phyloP scores from a whole-genome alignment of 2,113 vertebrate species.

The Colistium nudipinnis region DNA sequence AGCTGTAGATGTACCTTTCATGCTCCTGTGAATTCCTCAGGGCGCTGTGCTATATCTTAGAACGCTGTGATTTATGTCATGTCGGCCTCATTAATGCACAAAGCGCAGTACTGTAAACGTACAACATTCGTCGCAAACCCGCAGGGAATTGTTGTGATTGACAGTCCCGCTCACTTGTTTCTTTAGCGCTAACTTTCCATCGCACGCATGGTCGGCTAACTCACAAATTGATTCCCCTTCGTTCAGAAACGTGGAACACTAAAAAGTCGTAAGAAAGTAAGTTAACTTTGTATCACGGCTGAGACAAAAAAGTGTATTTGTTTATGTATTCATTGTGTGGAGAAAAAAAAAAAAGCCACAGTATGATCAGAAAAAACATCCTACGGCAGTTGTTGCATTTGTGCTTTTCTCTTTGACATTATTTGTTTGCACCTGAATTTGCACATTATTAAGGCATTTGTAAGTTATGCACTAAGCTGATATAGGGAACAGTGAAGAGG shows the following conservation, averaged over 20 bases:
- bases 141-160: slow-evolving; percentile 16
- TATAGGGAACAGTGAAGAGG: not conserved
- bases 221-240: slow-evolving; percentile 18
- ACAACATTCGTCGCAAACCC: slow-evolving; percentile 32
- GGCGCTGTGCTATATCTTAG: slow-evolving; percentile 57
- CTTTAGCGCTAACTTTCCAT: slow-evolving; percentile 23
- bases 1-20: slow-evolving; percentile 65
- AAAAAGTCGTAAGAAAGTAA: too few species aligned
- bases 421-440: not conserved
- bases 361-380: not conserved
- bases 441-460: not conserved
- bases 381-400: not conserved
- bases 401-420: not conserved
- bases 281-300: too few species aligned
- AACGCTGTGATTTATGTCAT: slow-evolving; percentile 39
- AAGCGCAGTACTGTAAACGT: slow-evolving; percentile 52
- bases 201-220: slow-evolving; percentile 4
- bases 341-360: not conserved
- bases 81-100: slow-evolving; percentile 64
- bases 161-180: not conserved
- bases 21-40: slow-evolving; percentile 62
- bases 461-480: not conserved
- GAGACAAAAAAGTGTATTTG: too few species aligned
- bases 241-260: not conserved
- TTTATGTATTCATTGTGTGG: too few species aligned